These are phyloP conservation scores for Thalassarche chlororhynchos DNA, from an alignment of 2,113 vertebrate genomes.

Conservation along the genomic window DNA sequence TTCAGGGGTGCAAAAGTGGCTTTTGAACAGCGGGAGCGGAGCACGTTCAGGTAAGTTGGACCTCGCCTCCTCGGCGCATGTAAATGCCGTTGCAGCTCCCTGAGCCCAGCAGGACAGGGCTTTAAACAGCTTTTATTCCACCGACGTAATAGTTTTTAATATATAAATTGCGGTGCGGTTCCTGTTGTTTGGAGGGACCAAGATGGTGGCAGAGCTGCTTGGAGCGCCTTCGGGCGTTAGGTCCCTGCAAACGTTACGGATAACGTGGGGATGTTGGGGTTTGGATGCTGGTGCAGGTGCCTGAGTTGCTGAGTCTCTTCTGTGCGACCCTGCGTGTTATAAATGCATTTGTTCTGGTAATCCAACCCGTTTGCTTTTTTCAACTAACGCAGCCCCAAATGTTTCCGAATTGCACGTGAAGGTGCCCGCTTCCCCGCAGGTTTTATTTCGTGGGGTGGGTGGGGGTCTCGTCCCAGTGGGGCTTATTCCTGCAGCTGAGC, in stretches of 20 bases:
- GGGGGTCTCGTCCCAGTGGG: background rate
- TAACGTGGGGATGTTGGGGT: background rate
- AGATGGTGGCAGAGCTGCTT: background rate
- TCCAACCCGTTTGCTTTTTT: background rate
- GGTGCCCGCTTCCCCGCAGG: background rate
- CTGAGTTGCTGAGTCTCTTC: background rate
- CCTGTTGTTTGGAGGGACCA: background rate
- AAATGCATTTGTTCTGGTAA: background rate
- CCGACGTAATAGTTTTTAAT: fast-evolving
- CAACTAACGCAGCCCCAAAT: background rate
- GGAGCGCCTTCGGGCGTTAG: background rate
- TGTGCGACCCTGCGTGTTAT: background rate
- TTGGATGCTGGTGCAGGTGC: too few species aligned
- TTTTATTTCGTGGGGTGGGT: background rate
- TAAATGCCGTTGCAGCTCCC: background rate
- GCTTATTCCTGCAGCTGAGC: background rate
- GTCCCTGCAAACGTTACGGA: background rate
- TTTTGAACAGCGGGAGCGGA: background rate
- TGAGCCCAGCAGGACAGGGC: background rate
- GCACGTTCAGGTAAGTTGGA: background rate
- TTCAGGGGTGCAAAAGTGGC: background rate
- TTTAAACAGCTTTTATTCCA: background rate
- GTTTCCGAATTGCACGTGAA: background rate
- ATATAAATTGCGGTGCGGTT: background rate
- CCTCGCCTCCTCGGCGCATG: fast-evolving